Base-by-base conservation (phyloP, 2,797 vertebrate species). In the Anguilla anguilla region DNA sequence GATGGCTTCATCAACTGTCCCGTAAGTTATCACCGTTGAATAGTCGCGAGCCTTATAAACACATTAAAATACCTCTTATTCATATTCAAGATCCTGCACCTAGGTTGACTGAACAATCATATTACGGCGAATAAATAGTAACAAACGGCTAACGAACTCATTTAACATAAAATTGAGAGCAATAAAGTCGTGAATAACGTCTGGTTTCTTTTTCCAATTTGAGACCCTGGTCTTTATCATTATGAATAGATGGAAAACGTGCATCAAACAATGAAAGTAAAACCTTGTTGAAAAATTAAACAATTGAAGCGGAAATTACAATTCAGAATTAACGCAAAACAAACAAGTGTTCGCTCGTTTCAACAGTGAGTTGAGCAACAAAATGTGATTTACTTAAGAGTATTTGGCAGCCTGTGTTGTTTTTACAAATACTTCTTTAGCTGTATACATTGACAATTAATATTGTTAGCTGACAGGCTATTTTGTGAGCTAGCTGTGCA, bases 241-340 rank as follows among this genome's bases (percentile, higher is more conserved):
- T 77, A 39, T 15, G 10, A 17, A 35, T 39, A 5, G 69, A 72
- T 9, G 31, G 69, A 1, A 31, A 77, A 77, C 15, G 43, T 77
- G 77, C 22, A 79, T 9, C 67, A 72, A 72, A 31, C 6, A 72
- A 31, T 79, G 74, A 39, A 19, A 17, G 2, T 22, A 81, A 22
- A 22, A 49, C 9, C 39, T 49, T 67, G 6, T 9, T 22, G 81
- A 87, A 87, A 35, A 87, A 25, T 83, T 59, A 83, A 87, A 87
- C 28, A 57, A 83, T 53, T 55, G 25, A 9, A 83, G 46, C 31
- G 49, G 79, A 87, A 83, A 87, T 83, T 61, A 46, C 79, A 57
- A 69, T 35, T 87, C 43, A 81, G n/a, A 53, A 83, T 35, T 39
- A 39, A 43, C 17, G 53, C 22, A 64, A 25, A 51, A 49, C 53